phyloP scores from a whole-genome alignment of 1,140 invertebrate genomes.

The Coptotermes formosanus region DNA sequence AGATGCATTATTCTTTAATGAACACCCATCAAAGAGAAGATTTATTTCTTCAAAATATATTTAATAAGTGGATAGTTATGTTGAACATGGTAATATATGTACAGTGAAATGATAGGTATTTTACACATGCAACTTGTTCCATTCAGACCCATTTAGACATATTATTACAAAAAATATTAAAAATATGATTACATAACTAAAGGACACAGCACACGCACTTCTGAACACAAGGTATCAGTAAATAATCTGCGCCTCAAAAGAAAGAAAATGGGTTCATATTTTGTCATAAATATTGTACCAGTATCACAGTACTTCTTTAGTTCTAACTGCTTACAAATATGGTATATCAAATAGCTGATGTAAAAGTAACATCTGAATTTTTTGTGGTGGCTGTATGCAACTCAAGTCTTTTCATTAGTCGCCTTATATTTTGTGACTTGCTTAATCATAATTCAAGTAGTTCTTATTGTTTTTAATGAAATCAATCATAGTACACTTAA shows the following conservation, averaged over 20 bases:
- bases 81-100: neutral
- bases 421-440: too few relatives aligned
- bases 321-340: neutral
- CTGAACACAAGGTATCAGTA: neutral
- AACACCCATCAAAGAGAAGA: neutral
- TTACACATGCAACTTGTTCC: slow-evolving; percentile 12
- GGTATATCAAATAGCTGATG: neutral
- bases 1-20: too few relatives aligned
- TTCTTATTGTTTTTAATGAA: too few relatives aligned
- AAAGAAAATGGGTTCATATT: neutral
- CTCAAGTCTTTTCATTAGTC: too few relatives aligned
- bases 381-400: too few relatives aligned
- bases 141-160: slow-evolving; percentile 10
- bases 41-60: neutral
- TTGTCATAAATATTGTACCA: neutral
- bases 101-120: slow-evolving; percentile 5
- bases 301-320: slow-evolving; percentile 7
- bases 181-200: slow-evolving; percentile 15
- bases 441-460: too few relatives aligned
- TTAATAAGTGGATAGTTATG: slow-evolving; percentile 6
- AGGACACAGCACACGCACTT: neutral
- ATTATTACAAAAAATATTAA: slow-evolving; percentile 8
- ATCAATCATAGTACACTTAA: too few relatives aligned
- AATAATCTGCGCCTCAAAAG: neutral
- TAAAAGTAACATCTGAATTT: too few relatives aligned